These are phyloP conservation scores for Paracentrotus lividus DNA, from an alignment of 53 echinoderm and acorn worm species.

Conservation along the genomic window DNA sequence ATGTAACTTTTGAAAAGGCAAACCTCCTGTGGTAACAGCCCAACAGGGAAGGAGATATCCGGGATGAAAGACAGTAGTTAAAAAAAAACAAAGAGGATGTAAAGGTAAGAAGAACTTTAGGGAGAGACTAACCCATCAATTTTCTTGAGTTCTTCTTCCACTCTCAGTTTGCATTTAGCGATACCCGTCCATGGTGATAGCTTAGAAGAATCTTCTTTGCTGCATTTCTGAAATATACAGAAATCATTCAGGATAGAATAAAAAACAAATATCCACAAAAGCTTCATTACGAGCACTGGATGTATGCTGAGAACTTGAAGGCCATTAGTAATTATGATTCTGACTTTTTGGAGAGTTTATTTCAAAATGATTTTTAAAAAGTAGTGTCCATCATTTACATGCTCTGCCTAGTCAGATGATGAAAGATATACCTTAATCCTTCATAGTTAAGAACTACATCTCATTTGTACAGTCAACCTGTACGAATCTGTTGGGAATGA, in stretches of 20 bases:
- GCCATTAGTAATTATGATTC: not conserved
- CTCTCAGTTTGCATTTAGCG: conserved; percentile 87
- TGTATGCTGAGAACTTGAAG: not conserved
- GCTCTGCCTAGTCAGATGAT: not conserved
- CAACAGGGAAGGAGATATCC: too few species aligned
- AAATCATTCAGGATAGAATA: not conserved
- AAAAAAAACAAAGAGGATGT: not conserved
- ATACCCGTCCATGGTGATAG: conserved; percentile 91
- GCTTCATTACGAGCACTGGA: too few species aligned
- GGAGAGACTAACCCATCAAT: conserved; percentile 80
- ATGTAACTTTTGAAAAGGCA: too few species aligned
- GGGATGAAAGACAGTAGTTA: not conserved
- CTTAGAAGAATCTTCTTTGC: conserved; percentile 85
- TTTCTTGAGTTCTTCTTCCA: conserved; percentile 86
- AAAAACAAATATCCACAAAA: too few species aligned
- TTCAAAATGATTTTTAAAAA: not conserved
- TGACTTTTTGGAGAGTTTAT: not conserved
- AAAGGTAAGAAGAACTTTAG: too few species aligned
- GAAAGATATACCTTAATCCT: not conserved
- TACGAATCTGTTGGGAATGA: too few species aligned
- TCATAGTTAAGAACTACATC: too few species aligned
- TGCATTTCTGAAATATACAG: conserved; percentile 77
- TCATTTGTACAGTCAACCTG: too few species aligned
- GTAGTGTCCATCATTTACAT: not conserved
- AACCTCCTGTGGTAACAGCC: too few species aligned